phyloP scores from a whole-genome alignment of 2,888 invertebrate genomes.

The Lasioglossum figueresi region DNA sequence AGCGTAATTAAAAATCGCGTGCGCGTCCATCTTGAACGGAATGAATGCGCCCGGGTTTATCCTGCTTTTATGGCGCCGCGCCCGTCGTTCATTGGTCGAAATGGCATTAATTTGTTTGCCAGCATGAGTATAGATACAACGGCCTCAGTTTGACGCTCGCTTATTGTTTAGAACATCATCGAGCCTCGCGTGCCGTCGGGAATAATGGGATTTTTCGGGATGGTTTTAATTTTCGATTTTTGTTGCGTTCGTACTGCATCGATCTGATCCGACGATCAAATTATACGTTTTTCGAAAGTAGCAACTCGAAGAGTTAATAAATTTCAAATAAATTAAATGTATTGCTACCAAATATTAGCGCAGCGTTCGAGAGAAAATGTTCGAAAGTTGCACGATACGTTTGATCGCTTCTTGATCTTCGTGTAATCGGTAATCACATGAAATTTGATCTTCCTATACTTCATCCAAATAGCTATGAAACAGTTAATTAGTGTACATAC shows the following conservation, averaged over 20 bases:
- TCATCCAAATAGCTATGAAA: background rate
- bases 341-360: background rate
- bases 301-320: too few relatives aligned
- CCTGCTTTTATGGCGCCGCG: background rate
- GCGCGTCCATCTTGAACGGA: background rate
- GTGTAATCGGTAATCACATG: background rate
- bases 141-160: background rate
- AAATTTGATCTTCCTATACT: background rate
- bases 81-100: background rate
- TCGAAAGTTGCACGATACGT: background rate
- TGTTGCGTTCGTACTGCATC: background rate
- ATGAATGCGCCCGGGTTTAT: background rate
- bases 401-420: background rate
- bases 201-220: background rate
- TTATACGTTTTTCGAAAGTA: background rate
- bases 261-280: background rate
- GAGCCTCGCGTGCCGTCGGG: background rate
- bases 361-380: background rate
- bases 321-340: background rate
- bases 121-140: background rate
- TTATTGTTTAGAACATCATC: background rate
- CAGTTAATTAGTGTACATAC: background rate
- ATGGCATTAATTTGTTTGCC: background rate
- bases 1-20: constrained; percentile 56
- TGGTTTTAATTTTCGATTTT: background rate